These are phyloP conservation scores for Myocastor coypus DNA, from an alignment of 2,113 vertebrate genomes.

Conservation along the genomic window DNA sequence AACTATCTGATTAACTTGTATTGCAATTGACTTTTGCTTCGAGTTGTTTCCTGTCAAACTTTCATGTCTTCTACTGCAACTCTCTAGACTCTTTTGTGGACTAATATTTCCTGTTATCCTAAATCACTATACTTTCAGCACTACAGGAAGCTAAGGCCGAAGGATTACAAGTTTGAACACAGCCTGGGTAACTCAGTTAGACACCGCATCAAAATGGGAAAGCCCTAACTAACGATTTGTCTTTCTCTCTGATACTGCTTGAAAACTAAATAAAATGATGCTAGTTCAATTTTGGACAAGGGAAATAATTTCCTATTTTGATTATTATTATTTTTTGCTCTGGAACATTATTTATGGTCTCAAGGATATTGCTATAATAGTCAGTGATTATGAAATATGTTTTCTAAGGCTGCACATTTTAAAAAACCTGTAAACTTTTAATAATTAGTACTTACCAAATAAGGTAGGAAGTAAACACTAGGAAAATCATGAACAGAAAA, in stretches of 20 bases:
- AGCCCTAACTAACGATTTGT: background rate
- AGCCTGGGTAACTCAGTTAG: background rate
- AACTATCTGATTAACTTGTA: background rate
- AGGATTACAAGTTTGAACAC: background rate
- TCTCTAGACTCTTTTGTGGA: background rate
- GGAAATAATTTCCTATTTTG: background rate
- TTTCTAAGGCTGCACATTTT: background rate
- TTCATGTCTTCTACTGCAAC: background rate
- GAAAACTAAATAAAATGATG: background rate
- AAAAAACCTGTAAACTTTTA: background rate
- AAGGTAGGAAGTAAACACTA: conserved; percentile 94
- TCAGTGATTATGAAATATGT: background rate
- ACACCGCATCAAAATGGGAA: background rate
- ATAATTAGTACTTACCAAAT: conserved; percentile 92
- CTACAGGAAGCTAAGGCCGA: background rate
- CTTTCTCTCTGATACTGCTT: background rate
- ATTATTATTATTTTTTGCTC: background rate
- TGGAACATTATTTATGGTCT: background rate
- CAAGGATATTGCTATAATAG: background rate
- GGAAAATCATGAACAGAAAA: conserved; percentile 94
- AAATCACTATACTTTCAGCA: background rate
- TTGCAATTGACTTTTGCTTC: background rate
- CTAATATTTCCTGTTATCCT: background rate
- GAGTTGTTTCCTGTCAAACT: background rate
- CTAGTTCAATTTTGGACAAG: background rate